Base-by-base conservation (phyloP, 2,888 invertebrate species). In the Acrobasis suavella region DNA sequence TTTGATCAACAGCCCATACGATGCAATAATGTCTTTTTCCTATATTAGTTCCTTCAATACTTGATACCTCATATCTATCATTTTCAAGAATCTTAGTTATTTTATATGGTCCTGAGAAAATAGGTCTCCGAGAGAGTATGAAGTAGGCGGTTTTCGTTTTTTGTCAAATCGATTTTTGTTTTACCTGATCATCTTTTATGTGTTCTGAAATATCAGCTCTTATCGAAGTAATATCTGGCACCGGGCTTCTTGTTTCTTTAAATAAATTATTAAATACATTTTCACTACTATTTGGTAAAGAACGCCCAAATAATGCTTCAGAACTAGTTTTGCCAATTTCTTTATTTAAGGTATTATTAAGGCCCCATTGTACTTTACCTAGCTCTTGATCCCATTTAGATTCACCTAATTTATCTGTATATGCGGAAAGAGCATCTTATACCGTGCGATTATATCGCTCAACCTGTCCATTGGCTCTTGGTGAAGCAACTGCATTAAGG, bases 41-140 rank as follows among this genome's bases (percentile, higher is more conserved):
- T 14, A 68, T 60, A 49, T 52, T 65, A 0, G 67, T 60, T 0
- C 66, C 67, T 5, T 59, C 9, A 22, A 66, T 54, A 65, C 63
- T 62, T 60, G 65, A 50, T 55, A 69, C 65, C 42, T 65, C 62
- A 62, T 70, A 69, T 17, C 69, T 62, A 46, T 69, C 69, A 62
- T 69, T 67, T 8, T 60, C 63, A 0, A 64, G 60, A 12, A 67
- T 60, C 58, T 67, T 65, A 16, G 60, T 60, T 9, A 70, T 64
- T 52, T 50, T 63, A 56, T 66, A 68, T 9, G 70, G 70, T 6
- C 70, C 70, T 22, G 60, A 58, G 49, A 32, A 64, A 39, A 68
- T 70, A 9, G 66, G 16, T 70, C 70, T 1, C 68, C 65, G 7
- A 49, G 7, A n/a, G 49, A 49, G n/a, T 49, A 49, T 49, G n/a